Evolutionary conservation across 2,888 invertebrate species (phyloP).

Genomic region (Caprella mutica): DNA sequence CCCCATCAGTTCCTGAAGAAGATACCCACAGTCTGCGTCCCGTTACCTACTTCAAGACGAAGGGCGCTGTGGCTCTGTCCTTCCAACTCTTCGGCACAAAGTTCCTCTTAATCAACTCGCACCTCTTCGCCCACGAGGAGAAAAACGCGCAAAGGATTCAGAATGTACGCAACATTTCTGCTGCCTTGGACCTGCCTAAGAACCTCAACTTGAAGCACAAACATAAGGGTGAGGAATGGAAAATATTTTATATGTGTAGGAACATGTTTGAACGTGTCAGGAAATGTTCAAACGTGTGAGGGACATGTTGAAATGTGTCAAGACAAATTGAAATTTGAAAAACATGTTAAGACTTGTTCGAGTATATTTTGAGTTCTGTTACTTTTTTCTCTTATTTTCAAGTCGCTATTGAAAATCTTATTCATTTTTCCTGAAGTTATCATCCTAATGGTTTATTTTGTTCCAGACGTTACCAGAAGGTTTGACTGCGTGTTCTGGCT

Average conservation of each 20-base stretch:
- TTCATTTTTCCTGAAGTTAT: too few relatives aligned
- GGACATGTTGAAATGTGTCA: too few relatives aligned
- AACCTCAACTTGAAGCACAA: constrained; percentile 59
- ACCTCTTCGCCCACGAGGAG: constrained; percentile 77
- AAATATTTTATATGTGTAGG: too few relatives aligned
- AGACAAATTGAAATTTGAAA: too few relatives aligned
- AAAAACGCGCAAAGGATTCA: constrained; percentile 77
- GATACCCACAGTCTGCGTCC: constrained; percentile 75
- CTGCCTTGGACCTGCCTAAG: constrained; percentile 69
- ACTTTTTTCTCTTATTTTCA: too few relatives aligned
- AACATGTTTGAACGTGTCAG: too few relatives aligned
- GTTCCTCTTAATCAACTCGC: constrained; percentile 87
- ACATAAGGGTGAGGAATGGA: constrained; percentile 45
- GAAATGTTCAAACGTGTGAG: too few relatives aligned
- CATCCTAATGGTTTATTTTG: too few relatives aligned
- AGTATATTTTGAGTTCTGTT: too few relatives aligned
- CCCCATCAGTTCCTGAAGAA: constrained; percentile 73
- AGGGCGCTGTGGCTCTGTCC: constrained; percentile 87
- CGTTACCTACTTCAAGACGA: constrained; percentile 68
- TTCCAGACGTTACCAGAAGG: constrained; percentile 75
- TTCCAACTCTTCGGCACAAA: constrained; percentile 86
- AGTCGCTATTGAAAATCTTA: too few relatives aligned
- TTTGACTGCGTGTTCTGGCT: constrained; percentile 93
- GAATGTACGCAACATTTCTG: constrained; percentile 70
- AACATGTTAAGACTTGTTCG: too few relatives aligned